Percentiles rank a stretch among this genome's conserved stretches.
These are phyloP conservation scores for Drosophila takahashii DNA, from an alignment of 1,140 invertebrate genomes.

Conservation along the genomic window DNA sequence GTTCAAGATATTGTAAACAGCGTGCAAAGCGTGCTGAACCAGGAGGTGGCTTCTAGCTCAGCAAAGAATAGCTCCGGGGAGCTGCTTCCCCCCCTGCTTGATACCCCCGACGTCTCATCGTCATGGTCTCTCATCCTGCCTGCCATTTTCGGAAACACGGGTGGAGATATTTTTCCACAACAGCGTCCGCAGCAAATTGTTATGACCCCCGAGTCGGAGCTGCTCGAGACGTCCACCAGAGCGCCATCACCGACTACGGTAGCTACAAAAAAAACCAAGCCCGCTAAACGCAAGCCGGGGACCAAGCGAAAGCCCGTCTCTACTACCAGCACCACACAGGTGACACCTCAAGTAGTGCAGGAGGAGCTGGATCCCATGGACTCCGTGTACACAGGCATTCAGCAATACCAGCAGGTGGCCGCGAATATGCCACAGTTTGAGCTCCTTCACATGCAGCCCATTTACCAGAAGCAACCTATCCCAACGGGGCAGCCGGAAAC, in stretches of 20 bases:
- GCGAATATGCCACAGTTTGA: conserved; percentile 75
- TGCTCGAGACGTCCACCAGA: conserved; percentile 84
- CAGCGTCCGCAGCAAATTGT: conserved; percentile 85
- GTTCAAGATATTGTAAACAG: conserved; percentile 92
- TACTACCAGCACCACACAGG: conserved; percentile 56
- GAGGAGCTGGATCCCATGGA: conserved; percentile 77
- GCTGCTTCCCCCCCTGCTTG: conserved; percentile 86
- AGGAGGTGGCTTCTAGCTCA: conserved; percentile 88
- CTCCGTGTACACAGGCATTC: conserved; percentile 79
- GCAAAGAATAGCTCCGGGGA: conserved; percentile 86
- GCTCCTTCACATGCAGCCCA: conserved; percentile 73
- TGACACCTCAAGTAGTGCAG: conserved; percentile 78
- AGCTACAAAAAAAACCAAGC: conserved; percentile 70
- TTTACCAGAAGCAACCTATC: conserved; percentile 70
- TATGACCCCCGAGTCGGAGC: conserved; percentile 86
- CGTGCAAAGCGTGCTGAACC: conserved; percentile 92
- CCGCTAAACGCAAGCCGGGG: conserved; percentile 67
- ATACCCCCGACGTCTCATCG: conserved; percentile 89
- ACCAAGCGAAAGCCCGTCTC: conserved; percentile 60
- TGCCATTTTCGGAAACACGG: conserved; percentile 90
- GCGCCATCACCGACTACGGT: conserved; percentile 55
- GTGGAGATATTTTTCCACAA: conserved; percentile 87
- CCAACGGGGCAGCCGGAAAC: conserved; percentile 57
- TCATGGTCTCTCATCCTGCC: conserved; percentile 93
- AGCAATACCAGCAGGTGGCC: conserved; percentile 75